Evolutionary conservation across 2,888 invertebrate genomes (phyloP).

Genomic region (Malachius bipustulatus): DNA sequence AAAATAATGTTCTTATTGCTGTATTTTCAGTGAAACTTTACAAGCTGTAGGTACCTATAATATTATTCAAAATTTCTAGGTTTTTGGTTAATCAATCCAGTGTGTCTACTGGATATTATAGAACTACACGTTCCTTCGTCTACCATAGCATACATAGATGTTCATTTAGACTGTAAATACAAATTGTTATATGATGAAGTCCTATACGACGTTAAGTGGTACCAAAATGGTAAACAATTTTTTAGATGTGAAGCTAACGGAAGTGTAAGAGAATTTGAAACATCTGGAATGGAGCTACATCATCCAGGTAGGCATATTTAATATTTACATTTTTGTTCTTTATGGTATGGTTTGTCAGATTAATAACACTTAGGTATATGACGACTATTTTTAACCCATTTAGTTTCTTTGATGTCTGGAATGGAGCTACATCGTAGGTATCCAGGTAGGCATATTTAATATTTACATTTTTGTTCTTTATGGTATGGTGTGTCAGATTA

Average conservation of each 20-base stretch:
- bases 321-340: too few relatives aligned
- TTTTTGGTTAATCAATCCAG: background rate
- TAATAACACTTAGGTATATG: too few relatives aligned
- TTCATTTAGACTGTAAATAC: slow-evolving; percentile 28
- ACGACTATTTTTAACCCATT: too few relatives aligned
- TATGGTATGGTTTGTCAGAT: too few relatives aligned
- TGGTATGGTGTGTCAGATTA: too few relatives aligned
- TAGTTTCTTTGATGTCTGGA: too few relatives aligned
- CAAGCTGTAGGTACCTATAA: too few relatives aligned
- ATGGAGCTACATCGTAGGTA: too few relatives aligned
- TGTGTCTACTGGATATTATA: slow-evolving; percentile 22
- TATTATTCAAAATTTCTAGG: slow-evolving; percentile 3
- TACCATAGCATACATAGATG: slow-evolving; percentile 23
- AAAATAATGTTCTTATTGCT: too few relatives aligned
- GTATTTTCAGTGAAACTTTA: too few relatives aligned
- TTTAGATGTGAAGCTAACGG: slow-evolving; percentile 25
- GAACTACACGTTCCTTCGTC: slow-evolving; percentile 26
- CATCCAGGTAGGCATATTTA: slow-evolving; percentile 15
- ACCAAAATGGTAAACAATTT: slow-evolving; percentile 30
- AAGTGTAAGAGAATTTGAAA: slow-evolving; percentile 23
- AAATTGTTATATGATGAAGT: slow-evolving; percentile 23
- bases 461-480: too few relatives aligned
- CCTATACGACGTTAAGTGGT: slow-evolving; percentile 33
- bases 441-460: too few relatives aligned
- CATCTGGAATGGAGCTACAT: slow-evolving; percentile 25